Evolutionary conservation across 2,113 vertebrate genomes (phyloP).

Genomic region (Lamprotornis superbus): DNA sequence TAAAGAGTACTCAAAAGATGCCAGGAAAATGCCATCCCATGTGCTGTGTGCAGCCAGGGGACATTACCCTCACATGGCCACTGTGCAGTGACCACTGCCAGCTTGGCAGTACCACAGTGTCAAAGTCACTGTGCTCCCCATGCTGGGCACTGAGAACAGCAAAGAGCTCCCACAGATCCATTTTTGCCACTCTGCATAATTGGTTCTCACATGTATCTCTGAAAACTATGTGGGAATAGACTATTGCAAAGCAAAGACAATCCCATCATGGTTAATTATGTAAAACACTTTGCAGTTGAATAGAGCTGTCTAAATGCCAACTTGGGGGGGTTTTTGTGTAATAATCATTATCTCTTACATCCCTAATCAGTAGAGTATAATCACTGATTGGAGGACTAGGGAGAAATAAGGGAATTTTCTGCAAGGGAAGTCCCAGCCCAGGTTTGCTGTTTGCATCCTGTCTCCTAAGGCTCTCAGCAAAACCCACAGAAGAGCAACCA

Average conservation of each 20-base stretch:
- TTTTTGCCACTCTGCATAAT: background rate
- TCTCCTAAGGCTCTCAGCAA: background rate
- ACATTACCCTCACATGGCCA: background rate
- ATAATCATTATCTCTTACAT: slow-evolving; percentile 36
- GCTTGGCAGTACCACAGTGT: background rate
- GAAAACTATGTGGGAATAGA: background rate
- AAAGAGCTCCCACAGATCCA: background rate
- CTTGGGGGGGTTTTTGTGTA: background rate
- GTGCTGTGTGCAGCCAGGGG: background rate
- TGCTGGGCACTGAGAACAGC: background rate
- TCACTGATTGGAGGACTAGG: slow-evolving; percentile 14
- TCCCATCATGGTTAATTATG: slow-evolving; percentile 48
- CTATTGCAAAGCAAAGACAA: background rate
- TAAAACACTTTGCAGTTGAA: slow-evolving; percentile 23
- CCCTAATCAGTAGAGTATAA: slow-evolving; percentile 4
- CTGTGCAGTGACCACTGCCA: background rate
- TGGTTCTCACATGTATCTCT: background rate
- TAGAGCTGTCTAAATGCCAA: slow-evolving; percentile 3
- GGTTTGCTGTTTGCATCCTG: background rate
- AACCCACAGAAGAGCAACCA: background rate
- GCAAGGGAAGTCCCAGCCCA: background rate
- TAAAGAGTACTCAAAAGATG: background rate
- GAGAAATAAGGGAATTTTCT: background rate
- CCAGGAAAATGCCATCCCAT: background rate
- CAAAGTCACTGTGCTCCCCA: background rate